Evolutionary conservation across 35 echinoderm and acorn worm genomes (phyloP).

Genomic region (Diadema setosum): DNA sequence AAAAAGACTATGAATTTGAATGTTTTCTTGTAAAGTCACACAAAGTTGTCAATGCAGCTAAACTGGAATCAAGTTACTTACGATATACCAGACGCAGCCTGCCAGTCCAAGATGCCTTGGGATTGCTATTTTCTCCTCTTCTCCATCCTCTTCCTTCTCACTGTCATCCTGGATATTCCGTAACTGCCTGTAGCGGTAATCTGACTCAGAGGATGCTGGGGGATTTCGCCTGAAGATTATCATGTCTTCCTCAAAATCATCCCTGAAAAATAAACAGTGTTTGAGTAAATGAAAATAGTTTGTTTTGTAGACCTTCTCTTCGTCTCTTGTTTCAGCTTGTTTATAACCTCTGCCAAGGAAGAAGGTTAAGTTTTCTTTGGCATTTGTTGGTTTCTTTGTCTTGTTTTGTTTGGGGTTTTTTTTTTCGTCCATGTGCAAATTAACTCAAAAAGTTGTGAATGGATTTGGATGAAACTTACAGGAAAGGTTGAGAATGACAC

Average conservation of each 20-base stretch:
- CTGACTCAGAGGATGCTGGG: neutral
- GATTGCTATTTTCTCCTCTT: neutral
- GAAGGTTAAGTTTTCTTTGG: too few relatives aligned
- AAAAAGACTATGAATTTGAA: neutral
- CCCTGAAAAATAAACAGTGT: neutral
- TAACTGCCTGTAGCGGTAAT: neutral
- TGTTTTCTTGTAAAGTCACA: neutral
- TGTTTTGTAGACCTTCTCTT: neutral
- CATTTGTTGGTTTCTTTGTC: too few relatives aligned
- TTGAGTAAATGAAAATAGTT: neutral
- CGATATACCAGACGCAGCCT: neutral
- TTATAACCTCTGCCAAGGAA: too few relatives aligned
- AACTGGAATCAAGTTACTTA: neutral
- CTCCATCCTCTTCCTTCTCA: neutral
- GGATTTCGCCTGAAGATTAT: neutral
- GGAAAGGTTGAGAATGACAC: too few relatives aligned
- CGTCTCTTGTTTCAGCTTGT: too few relatives aligned
- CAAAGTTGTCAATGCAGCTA: neutral
- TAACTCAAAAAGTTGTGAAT: too few relatives aligned
- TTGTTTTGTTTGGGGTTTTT: too few relatives aligned
- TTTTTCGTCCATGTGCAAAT: too few relatives aligned
- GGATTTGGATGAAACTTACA: too few relatives aligned
- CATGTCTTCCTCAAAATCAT: neutral
- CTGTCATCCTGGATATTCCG: neutral
- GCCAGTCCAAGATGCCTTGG: neutral